Conservation (phyloP, 1,140 invertebrate genomes). For the Sycophila sp. region DNA sequence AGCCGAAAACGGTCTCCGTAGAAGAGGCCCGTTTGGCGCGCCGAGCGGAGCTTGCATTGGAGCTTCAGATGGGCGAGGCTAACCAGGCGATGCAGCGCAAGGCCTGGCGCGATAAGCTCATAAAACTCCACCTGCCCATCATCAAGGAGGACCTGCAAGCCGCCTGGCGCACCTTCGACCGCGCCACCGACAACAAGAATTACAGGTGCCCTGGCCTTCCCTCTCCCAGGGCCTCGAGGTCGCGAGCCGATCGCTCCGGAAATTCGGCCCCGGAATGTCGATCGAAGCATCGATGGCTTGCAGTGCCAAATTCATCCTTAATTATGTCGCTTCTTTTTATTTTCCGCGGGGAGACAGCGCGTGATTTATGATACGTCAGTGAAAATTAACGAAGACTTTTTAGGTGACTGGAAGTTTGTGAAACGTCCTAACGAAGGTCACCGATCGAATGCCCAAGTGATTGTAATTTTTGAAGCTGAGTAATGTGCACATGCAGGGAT, state of each 20-base stretch:
- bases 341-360: neutral
- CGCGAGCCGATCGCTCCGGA: no score
- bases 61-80: neutral
- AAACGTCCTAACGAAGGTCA: no score
- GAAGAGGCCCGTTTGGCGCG: no score
- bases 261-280: neutral
- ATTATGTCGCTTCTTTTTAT: neutral
- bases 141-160: conserved; percentile 49
- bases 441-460: no score
- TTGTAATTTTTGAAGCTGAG: no score
- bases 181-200: conserved; percentile 56
- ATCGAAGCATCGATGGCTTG: neutral
- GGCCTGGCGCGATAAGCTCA: conserved; percentile 48
- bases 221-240: no score
- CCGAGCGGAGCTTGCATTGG: neutral
- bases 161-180: conserved; percentile 53
- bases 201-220: no score
- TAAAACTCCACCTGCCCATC: conserved; percentile 45
- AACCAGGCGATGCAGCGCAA: neutral
- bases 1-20: no score
- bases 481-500: no score
- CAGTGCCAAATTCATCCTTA: no score
- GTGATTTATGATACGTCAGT: conserved; percentile 2
- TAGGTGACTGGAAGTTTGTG: no score
- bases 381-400: no score